Percentiles rank a stretch among this genome's conserved stretches.
phyloP scores from a whole-genome alignment of 2,888 invertebrate genomes.

The Heliothis peltigera region DNA sequence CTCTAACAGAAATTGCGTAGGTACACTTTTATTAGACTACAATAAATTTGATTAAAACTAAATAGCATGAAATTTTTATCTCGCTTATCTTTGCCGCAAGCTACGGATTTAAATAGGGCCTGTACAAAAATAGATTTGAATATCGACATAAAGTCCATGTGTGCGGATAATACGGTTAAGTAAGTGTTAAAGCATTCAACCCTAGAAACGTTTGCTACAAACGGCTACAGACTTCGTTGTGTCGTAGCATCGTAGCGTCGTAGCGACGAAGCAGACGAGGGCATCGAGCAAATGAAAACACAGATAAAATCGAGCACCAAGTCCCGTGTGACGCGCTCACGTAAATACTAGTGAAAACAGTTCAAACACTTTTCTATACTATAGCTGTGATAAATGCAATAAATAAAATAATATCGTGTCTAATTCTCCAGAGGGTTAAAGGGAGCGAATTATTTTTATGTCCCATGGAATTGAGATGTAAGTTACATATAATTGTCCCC shows the following conservation, averaged over 20 bases:
- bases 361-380: conserved; percentile 28
- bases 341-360: conserved; percentile 49
- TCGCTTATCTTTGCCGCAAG: neutral
- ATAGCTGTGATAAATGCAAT: conserved; percentile 7
- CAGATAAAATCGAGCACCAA: conserved; percentile 66
- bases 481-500: too few species aligned
- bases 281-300: conserved; percentile 67
- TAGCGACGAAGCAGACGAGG: conserved; percentile 38
- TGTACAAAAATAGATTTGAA: conserved; percentile 21
- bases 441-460: too few species aligned
- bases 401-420: conserved; percentile 4
- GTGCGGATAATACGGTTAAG: conserved; percentile 36
- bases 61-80: conserved; percentile 24
- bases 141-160: conserved; percentile 10
- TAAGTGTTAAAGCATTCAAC: conserved; percentile 43
- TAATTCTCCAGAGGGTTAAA: too few species aligned
- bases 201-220: conserved; percentile 44
- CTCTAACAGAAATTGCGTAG: neutral
- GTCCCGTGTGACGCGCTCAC: conserved; percentile 45
- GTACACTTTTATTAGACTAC: conserved; percentile 5
- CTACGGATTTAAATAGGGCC: conserved; percentile 14
- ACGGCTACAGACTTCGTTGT: conserved; percentile 29
- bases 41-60: conserved; percentile 24
- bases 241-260: conserved; percentile 48
- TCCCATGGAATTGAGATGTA: too few species aligned